Evolutionary conservation across 2,797 vertebrate genomes (phyloP), one percentile per base, ranked within the genome.

Genomic region (Cryptoprocta ferox): DNA sequence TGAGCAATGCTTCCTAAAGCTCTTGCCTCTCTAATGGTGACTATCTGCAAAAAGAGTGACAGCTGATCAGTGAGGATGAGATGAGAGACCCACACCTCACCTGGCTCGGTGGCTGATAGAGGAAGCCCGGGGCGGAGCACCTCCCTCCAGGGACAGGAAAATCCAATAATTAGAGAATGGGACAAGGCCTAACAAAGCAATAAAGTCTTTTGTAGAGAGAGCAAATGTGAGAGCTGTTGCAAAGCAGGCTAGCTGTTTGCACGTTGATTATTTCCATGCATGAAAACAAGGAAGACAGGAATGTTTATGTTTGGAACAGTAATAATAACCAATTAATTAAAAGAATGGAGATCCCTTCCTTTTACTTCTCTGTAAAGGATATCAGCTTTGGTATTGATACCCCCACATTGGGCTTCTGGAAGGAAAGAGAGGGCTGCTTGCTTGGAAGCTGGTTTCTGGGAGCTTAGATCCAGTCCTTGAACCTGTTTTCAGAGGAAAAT

Each of bases 391-490:
- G 48, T 73, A 45, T 4, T 24, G 24, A 53, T 28, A 39, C 10
- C 19, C 18, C 66, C 9, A 45, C n/a, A 1, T 37, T 11, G 63
- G 37, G 56, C 15, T 70, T 85, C 63, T 21, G 3, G 53, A 65
- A 78, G 35, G n/a, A 78, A 32, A 66, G 42, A 85, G 3, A 42
- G 1, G 5, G 13, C 73, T 61, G 18, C 28, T 71, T 84, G n/a
- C 12, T 83, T 28, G 18, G 56, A 91, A 92, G 35, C 76, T 78
- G 14, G 8, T 82, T 89, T 66, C 82, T 63, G 63, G 89, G 56
- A 93, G 53, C 37, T 35, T 61, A 59, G 18, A 15, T 35, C 53
- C 82, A 82, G 83, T 63, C 26, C 82, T 79, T 84, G 32, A 96
- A 75, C 9, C 3, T 45, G n/a, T 76, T 32, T 9, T 21, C 21